Base-by-base conservation (phyloP, 2,113 vertebrate species). In the Uria lomvia region DNA sequence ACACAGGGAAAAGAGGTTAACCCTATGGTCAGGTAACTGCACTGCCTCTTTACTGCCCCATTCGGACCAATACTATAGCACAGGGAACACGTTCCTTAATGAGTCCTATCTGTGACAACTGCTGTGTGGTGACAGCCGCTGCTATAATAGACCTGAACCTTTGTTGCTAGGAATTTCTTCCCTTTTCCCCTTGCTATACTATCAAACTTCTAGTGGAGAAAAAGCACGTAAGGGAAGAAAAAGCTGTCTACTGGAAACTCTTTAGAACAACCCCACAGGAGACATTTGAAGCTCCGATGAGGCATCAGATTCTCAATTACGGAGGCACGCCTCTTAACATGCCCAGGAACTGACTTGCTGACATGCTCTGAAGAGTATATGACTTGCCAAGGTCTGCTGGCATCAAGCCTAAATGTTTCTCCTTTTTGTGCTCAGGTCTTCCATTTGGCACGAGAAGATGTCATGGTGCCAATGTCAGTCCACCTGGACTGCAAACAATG, bases 271-370 rank as follows among this genome's bases (percentile, higher is more conserved):
- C 70, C 49, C 32, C 86, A 66, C n/a, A 90, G 86, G 93, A 94
- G 75, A 92, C 21, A 89, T 90, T 84, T 67, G 88, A 93, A 85
- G 68, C 79, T 45, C 20, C 5, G 62, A 87, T 24, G 58, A 71
- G 81, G 84, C 80, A 97, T 92, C 78, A 88, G 90, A 63, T 96
- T 95, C 84, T 88, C 88, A 94, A 63, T 97, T 96, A 88, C 55
- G 11, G 29, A 78, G 47, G 62, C 82, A 92, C 4, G 2, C 60
- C 70, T 84, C 86, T 77, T 66, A 94, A 92, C 62, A 86, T 56
- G 81, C 68, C 90, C 91, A 88, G 74, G 30, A 97, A 93, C 81
- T 76, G 87, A 91, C 53, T 83, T 89, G 91, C 81, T 90, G 63
- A 88, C 77, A 87, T 88, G 92, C 89, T 97, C 92, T 89, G 84